phyloP scores from a whole-genome alignment of 1,140 invertebrate species.

The Sesamia nonagrioides region DNA sequence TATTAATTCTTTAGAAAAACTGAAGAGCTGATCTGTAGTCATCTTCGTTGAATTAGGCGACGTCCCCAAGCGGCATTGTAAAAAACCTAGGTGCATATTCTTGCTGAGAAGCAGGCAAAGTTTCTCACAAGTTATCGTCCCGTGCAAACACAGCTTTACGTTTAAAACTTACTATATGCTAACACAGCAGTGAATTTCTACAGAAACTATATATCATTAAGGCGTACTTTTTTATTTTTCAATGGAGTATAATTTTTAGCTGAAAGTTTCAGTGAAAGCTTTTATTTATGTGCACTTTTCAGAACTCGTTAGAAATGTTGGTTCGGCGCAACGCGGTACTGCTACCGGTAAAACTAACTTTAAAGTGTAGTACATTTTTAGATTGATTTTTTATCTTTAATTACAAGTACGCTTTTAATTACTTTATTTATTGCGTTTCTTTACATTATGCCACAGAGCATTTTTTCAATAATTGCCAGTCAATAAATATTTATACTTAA shows the following conservation, averaged over 20 bases:
- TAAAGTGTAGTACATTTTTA: neutral
- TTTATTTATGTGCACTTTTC: conserved; percentile 31
- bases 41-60: neutral
- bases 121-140: neutral
- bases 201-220: conserved; percentile 28
- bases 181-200: conserved; percentile 35
- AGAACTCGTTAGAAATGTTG: conserved; percentile 12
- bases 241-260: conserved; percentile 31
- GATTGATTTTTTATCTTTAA: no score
- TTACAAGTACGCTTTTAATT: no score
- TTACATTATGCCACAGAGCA: no score
- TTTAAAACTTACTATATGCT: conserved; percentile 17
- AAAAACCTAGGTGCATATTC: neutral
- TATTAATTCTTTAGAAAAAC: no score
- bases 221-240: conserved; percentile 30
- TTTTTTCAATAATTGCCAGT: no score
- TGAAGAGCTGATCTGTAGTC: neutral
- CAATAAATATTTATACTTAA: no score
- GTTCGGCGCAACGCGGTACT: neutral
- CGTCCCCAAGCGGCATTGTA: neutral
- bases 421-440: no score
- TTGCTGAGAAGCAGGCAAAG: neutral
- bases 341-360: conserved; percentile 5
- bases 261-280: conserved; percentile 32
- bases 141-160: conserved; percentile 5